Percentiles rank a stretch among this genome's conserved stretches.
Conservation (phyloP, 2,113 vertebrate genomes). For the Alexandromys fortis region DNA sequence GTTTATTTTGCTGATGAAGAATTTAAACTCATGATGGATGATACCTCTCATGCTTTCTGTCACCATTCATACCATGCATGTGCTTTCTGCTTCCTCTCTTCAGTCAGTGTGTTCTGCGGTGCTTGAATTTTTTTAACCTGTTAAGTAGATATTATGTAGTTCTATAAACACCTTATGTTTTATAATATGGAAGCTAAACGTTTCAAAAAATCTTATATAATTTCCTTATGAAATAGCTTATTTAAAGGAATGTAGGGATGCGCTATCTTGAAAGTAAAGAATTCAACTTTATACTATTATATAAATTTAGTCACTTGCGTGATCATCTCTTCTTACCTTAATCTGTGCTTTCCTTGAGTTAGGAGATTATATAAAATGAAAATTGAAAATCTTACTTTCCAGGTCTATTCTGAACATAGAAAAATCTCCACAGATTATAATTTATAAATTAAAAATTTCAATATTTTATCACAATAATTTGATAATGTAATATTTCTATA, state of each 20-base stretch:
- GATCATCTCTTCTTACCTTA: constrained; percentile 11
- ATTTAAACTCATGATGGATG: neutral
- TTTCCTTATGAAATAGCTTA: neutral
- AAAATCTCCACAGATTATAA: neutral
- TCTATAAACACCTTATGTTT: neutral
- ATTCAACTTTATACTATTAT: neutral
- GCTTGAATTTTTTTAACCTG: neutral
- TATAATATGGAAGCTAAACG: neutral
- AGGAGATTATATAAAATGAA: neutral
- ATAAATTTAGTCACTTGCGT: constrained; percentile 28
- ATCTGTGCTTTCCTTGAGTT: neutral
- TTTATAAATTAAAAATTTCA: neutral
- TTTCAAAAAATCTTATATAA: neutral
- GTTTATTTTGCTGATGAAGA: neutral
- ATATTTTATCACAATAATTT: neutral
- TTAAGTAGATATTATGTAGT: neutral
- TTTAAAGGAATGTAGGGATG: neutral
- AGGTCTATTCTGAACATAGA: neutral
- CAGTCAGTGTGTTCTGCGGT: neutral
- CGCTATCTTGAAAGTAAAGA: constrained; percentile 32
- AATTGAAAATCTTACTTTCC: neutral
- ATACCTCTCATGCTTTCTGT: neutral
- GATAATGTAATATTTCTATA: neutral
- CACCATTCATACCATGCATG: neutral
- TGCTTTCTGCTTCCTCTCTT: no score